Evolutionary conservation across 2,113 vertebrate genomes (phyloP).

Genomic region (Morone chrysops): DNA sequence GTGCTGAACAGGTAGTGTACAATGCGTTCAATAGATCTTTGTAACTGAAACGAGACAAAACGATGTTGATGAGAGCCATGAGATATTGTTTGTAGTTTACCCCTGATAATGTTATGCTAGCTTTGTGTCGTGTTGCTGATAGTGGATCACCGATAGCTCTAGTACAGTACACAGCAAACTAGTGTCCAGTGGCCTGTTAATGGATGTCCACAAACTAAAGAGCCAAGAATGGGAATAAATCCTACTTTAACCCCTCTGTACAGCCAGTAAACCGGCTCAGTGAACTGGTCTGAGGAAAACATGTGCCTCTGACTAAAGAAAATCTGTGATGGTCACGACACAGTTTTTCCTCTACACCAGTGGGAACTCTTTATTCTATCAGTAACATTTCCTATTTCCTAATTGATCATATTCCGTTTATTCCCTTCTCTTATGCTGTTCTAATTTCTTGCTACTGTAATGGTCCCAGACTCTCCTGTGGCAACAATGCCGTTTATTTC

Average conservation of each 20-base stretch:
- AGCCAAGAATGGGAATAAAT: neutral
- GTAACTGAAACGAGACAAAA: neutral
- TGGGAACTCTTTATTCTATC: neutral
- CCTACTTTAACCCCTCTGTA: neutral
- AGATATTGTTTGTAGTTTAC: neutral
- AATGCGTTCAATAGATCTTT: neutral
- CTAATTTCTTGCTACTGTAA: neutral
- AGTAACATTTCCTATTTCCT: neutral
- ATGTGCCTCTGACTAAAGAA: neutral
- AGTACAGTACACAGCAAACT: neutral
- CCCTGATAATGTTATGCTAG: neutral
- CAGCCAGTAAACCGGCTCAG: neutral
- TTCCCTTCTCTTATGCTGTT: neutral
- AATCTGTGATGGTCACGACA: neutral
- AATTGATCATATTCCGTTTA: neutral
- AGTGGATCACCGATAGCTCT: too few species aligned
- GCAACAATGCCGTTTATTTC: neutral
- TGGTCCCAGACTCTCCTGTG: neutral
- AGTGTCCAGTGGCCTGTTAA: neutral
- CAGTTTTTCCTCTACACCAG: neutral
- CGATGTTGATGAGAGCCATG: neutral
- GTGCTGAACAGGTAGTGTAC: neutral
- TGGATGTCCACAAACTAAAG: neutral
- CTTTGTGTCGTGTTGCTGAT: neutral
- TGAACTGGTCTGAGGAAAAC: neutral